Base-by-base conservation (phyloP, 2,113 vertebrate genomes). In the Clarias gariepinus region DNA sequence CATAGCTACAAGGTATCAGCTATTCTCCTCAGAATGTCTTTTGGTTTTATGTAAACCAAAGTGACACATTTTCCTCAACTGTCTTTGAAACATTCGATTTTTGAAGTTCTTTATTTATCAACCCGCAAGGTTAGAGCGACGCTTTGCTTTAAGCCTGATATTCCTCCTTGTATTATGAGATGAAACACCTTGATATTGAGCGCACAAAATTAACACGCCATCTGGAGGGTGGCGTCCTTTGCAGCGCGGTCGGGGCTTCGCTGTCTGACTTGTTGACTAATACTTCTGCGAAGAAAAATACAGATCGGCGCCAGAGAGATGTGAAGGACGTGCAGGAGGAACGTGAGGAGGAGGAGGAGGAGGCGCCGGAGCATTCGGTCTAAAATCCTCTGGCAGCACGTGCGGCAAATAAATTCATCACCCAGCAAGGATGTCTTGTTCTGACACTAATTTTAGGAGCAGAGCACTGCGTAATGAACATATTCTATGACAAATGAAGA, bases 391-490 rank as follows among this genome's bases (percentile, higher is more conserved):
- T 88, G 89, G 85, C 86, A 89, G 91, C 91, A 91, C 88, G 84
- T 92, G 91, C 89, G 53, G 89, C 80, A 83, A 92, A 89, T 87
- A 92, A 93, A 95, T 95, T 92, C 92, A 94, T 95, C 92, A 93
- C 92, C 84, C 93, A 93, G 93, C 92, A 89, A 85, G 92, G 90
- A 94, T 92, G 91, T 93, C 92, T 94, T 95, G 94, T 95, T 93
- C 91, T 86, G 91, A 94, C 93, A 93, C 93, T 94, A 93, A 95
- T 95, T 94, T 93, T 93, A 91, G 93, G 91, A 89, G 91, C 92
- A 92, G 92, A 94, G 92, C 93, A 90, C 91, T 92, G 91, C 92
- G 92, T 95, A 94, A 95, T 95, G 93, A 95, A 93, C 93, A 95
- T 92, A 90, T 92, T 92, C 92, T 90, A 91, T 94, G 93, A 94